These are phyloP conservation scores for Gopherus evgoodei DNA, from an alignment of 2,113 vertebrate genomes.

Conservation along the genomic window DNA sequence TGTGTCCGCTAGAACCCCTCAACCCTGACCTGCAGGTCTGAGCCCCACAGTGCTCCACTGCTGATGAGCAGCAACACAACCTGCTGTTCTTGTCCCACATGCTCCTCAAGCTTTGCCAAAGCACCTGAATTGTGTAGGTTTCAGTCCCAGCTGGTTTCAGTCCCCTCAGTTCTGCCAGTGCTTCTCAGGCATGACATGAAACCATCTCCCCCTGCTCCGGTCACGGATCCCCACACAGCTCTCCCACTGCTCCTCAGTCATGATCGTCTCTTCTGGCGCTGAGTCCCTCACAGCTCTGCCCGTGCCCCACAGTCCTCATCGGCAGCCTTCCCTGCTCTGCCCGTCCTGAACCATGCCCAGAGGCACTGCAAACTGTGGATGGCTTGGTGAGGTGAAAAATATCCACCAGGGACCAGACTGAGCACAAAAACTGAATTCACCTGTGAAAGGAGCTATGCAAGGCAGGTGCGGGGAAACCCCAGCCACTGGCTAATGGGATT, in stretches of 20 bases:
- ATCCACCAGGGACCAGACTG: neutral
- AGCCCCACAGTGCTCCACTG: neutral
- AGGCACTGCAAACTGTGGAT: neutral
- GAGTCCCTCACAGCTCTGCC: neutral
- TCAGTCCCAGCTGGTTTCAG: slow-evolving; percentile 13
- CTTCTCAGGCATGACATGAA: neutral
- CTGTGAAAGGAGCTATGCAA: fast-evolving
- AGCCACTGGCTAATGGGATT: neutral
- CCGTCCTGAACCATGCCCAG: neutral
- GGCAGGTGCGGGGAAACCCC: neutral
- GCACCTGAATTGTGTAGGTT: fast-evolving
- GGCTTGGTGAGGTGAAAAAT: neutral
- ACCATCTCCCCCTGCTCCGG: neutral
- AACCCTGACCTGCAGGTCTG: neutral
- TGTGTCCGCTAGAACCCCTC: fast-evolving
- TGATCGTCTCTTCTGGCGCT: fast-evolving
- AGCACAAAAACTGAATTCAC: neutral
- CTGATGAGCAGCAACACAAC: neutral
- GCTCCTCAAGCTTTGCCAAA: neutral
- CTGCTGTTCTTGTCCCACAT: slow-evolving; percentile 30
- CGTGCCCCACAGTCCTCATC: neutral
- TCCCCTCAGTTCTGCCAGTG: neutral
- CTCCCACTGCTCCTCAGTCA: neutral
- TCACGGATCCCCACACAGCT: neutral
- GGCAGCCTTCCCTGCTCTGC: neutral